phyloP scores from a whole-genome alignment of 2,888 invertebrate genomes.

The Tenthredo livida region DNA sequence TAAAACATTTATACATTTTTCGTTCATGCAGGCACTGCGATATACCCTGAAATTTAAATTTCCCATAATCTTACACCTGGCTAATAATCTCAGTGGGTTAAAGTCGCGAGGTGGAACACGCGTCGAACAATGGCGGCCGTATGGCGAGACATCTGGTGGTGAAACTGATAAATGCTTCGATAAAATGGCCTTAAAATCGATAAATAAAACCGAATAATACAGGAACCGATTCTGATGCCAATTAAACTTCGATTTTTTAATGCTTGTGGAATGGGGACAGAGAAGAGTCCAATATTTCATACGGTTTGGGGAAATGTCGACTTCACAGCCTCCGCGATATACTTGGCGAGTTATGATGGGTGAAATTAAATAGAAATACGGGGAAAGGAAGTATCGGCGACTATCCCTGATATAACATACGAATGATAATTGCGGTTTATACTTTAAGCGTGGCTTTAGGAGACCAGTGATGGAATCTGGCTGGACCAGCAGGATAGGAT shows the following conservation, averaged over 20 bases:
- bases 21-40: background rate
- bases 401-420: background rate
- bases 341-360: background rate
- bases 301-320: background rate
- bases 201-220: background rate
- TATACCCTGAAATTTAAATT: background rate
- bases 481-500: slow-evolving; percentile 72
- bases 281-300: background rate
- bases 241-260: background rate
- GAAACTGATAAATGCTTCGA: background rate
- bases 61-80: background rate
- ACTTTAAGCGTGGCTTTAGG: slow-evolving; percentile 75
- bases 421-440: slow-evolving; percentile 61
- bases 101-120: background rate
- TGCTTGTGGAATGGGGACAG: background rate
- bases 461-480: slow-evolving; percentile 75
- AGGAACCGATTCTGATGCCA: background rate
- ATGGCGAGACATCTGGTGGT: too few species aligned
- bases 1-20: background rate
- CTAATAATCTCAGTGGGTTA: background rate
- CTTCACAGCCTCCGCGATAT: background rate
- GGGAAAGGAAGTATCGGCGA: background rate
- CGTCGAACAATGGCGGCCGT: background rate
- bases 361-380: background rate
- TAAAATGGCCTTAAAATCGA: background rate